These are phyloP conservation scores for Drosophila macrospina DNA, from an alignment of 2,888 invertebrate species.

Conservation along the genomic window DNA sequence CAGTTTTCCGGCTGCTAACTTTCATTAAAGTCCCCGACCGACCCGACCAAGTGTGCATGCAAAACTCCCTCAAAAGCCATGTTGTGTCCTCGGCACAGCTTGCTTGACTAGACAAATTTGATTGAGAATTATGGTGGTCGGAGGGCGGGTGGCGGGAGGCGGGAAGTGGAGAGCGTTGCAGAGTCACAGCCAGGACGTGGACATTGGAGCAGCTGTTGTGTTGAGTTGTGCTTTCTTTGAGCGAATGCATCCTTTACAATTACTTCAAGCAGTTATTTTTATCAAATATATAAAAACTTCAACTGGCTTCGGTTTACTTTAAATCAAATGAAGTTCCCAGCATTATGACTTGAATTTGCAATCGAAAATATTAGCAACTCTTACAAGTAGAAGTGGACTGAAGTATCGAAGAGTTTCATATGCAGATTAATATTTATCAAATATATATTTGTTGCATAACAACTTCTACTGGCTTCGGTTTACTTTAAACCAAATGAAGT, in stretches of 20 bases:
- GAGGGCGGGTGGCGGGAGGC: too few species aligned
- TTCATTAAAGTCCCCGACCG: slow-evolving; percentile 63
- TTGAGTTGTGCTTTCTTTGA: too few species aligned
- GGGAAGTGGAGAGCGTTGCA: slow-evolving; percentile 3
- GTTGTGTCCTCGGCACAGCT: slow-evolving; percentile 35
- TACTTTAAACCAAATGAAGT: too few species aligned
- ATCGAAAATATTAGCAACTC: not conserved
- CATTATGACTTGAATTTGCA: not conserved
- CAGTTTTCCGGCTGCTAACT: slow-evolving; percentile 73
- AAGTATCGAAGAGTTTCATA: not conserved
- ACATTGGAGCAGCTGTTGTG: slow-evolving; percentile 17
- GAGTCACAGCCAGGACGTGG: not conserved
- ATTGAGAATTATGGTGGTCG: slow-evolving; percentile 61
- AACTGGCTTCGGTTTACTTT: not conserved
- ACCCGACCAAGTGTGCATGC: slow-evolving; percentile 52
- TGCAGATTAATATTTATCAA: slow-evolving; percentile 4
- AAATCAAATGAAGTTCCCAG: too few species aligned
- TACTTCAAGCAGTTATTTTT: not conserved
- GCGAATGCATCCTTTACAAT: not conserved
- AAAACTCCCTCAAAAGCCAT: slow-evolving; percentile 42
- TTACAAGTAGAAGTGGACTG: not conserved
- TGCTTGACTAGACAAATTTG: slow-evolving; percentile 59
- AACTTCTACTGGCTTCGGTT: not conserved
- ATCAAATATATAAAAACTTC: not conserved
- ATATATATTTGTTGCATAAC: too few species aligned